Evolutionary conservation across 2,113 vertebrate species (phyloP), one percentile per base, ranked within the genome.

Genomic region (Girardinichthys multiradiatus): DNA sequence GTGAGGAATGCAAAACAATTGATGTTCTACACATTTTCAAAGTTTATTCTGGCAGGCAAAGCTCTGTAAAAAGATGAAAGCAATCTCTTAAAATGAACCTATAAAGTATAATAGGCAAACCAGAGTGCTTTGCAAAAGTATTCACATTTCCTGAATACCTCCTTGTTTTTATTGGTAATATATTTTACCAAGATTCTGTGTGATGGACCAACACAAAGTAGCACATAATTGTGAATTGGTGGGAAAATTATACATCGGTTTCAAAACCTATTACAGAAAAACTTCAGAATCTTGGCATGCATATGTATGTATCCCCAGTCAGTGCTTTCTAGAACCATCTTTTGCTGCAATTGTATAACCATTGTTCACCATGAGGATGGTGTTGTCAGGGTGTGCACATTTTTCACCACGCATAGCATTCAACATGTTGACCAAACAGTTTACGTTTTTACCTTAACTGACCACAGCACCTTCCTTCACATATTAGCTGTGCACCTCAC

Each of bases 1-100:
- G 48, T 54, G 24, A 54, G 24, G 48, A 54, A n/a, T n/a, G 48
- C 48, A n/a, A 17, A 24, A 54, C 24, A 54, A 21, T 24, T 10
- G 48, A 54, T 54, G 21, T 54, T 54, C 48, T 54, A 21, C 48
- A 54, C 48, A n/a, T 54, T 54, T 54, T 54, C 48, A 54, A 51
- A 24, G 19, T 54, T n/a, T 54, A 9, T n/a, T 54, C 17, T 63
- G 0, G 14, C 75, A 78, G 70, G 79, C 81, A 81, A 77, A 85
- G 66, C 68, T 30, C 72, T 35, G 28, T 30, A 21, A 67, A 67
- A 26, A 26, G 10, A 48, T 63, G 14, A 59, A 66, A 61, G 24
- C 2, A n/a, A 54, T 54, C 48, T n/a, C 19, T 24, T 10, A 10
- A 24, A 11, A 24, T 4, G 8, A 54, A n/a, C 17, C 48, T 19